These are phyloP conservation scores for Dynastes hyllus DNA, from an alignment of 2,888 invertebrate genomes.

Conservation along the genomic window DNA sequence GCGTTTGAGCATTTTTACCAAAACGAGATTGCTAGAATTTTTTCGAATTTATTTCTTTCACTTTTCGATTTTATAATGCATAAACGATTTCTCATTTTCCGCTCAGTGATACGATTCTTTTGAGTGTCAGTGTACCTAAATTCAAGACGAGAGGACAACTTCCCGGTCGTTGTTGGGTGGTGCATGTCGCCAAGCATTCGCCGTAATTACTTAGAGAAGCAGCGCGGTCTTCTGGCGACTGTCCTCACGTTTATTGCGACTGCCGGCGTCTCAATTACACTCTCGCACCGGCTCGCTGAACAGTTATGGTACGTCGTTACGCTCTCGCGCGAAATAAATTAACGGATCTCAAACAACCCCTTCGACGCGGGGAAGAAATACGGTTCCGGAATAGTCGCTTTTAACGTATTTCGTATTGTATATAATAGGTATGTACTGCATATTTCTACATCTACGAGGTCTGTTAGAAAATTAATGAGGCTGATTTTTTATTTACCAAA, in stretches of 20 bases:
- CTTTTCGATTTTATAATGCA: too few species aligned
- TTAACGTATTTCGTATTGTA: too few species aligned
- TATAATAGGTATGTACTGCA: too few species aligned
- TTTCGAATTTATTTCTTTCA: too few species aligned
- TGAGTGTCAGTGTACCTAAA: too few species aligned
- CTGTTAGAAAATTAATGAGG: too few species aligned
- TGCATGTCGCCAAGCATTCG: slow-evolving; percentile 58
- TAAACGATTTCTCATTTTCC: too few species aligned
- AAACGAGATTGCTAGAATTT: too few species aligned
- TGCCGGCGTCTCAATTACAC: slow-evolving; percentile 65
- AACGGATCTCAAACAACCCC: slow-evolving; percentile 1
- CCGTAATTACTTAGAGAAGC: slow-evolving; percentile 64
- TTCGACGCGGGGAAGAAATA: not conserved
- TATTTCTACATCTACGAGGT: too few species aligned
- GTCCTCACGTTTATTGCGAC: slow-evolving; percentile 67
- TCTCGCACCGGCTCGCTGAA: slow-evolving; percentile 32
- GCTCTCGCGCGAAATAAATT: slow-evolving; percentile 4
- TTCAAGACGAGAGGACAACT: not conserved
- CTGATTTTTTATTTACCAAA: too few species aligned
- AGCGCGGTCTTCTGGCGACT: slow-evolving; percentile 65
- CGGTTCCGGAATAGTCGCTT: not conserved
- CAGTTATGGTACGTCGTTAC: slow-evolving; percentile 12
- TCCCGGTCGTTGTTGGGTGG: not conserved
- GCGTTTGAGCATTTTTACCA: too few species aligned
- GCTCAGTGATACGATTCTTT: too few species aligned